A percentile compares a stretch with the other conserved stretches of the same genome.
Conservation (phyloP, 2,797 vertebrate genomes). For the Synanceia verrucosa region DNA sequence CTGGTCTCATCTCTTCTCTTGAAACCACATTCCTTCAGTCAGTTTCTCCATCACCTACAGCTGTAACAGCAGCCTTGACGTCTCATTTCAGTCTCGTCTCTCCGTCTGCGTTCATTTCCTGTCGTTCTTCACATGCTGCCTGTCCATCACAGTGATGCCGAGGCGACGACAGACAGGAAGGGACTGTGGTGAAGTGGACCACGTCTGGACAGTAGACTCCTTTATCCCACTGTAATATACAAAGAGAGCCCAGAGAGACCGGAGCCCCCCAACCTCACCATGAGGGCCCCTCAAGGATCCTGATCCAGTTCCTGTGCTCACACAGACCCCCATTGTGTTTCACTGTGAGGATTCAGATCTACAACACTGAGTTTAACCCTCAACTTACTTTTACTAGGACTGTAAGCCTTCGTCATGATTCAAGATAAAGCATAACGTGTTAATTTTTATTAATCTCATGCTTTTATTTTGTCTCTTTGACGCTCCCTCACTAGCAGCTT, state of each 20-base stretch:
- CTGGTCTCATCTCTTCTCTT: neutral
- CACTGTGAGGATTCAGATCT: neutral
- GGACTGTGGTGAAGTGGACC: conserved; percentile 28
- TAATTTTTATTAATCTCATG: too few relatives aligned
- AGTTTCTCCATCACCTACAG: too few relatives aligned
- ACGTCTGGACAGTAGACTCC: conserved; percentile 58
- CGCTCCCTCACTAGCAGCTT: too few relatives aligned
- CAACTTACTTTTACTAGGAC: neutral
- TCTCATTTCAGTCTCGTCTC: neutral
- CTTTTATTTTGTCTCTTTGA: too few relatives aligned
- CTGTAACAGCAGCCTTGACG: too few relatives aligned
- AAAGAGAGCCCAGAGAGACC: conserved; percentile 33
- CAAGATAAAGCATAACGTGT: too few relatives aligned
- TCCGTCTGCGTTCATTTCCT: conserved; percentile 1
- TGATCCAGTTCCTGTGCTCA: neutral
- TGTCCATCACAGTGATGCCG: conserved; percentile 59
- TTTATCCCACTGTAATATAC: conserved; percentile 68
- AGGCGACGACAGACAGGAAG: conserved; percentile 66
- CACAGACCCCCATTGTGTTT: conserved; percentile 22
- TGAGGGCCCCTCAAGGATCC: conserved; percentile 1
- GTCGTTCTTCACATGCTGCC: neutral
- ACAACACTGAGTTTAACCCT: neutral
- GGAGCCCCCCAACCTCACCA: conserved; percentile 43
- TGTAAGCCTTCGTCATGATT: too few relatives aligned
- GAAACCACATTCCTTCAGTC: neutral